These are phyloP conservation scores for Monopis laevigella DNA, from an alignment of 2,888 invertebrate genomes.

Conservation along the genomic window DNA sequence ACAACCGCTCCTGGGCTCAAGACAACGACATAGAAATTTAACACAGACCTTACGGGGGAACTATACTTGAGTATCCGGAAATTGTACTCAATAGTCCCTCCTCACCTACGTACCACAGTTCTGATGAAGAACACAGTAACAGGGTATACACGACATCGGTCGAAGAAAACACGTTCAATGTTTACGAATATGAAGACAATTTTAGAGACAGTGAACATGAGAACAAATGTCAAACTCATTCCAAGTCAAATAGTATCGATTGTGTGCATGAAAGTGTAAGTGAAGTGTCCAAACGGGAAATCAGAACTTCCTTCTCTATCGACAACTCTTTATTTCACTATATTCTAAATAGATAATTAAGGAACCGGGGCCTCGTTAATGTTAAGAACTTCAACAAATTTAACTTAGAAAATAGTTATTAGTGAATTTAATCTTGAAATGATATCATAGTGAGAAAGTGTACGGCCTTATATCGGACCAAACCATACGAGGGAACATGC, in stretches of 20 bases:
- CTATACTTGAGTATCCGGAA: conserved; percentile 31
- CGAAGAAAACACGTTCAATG: conserved; percentile 37
- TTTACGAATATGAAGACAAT: conserved; percentile 26
- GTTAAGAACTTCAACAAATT: conserved; percentile 25
- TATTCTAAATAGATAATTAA: conserved; percentile 1
- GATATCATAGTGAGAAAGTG: neutral
- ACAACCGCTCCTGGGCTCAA: conserved; percentile 30
- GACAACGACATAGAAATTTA: conserved; percentile 47
- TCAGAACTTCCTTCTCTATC: conserved; percentile 11
- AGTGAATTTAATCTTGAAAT: neutral
- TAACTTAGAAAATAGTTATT: conserved; percentile 10
- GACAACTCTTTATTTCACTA: conserved; percentile 14
- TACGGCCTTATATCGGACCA: conserved; percentile 13
- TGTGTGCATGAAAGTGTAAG: conserved; percentile 8
- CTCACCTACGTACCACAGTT: conserved; percentile 39
- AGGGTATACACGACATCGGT: conserved; percentile 55
- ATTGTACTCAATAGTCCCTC: conserved; percentile 58
- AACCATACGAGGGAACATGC: neutral
- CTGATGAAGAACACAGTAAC: conserved; percentile 46
- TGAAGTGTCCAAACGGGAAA: conserved; percentile 1
- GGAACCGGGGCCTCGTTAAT: conserved; percentile 11
- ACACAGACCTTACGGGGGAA: conserved; percentile 35
- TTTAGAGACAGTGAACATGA: no score
- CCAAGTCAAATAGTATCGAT: conserved; percentile 36
- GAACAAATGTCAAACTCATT: conserved; percentile 40